Percentiles rank a stretch among this genome's conserved stretches.
Conservation (phyloP, 2,113 vertebrate species). For the Daubentonia madagascariensis region DNA sequence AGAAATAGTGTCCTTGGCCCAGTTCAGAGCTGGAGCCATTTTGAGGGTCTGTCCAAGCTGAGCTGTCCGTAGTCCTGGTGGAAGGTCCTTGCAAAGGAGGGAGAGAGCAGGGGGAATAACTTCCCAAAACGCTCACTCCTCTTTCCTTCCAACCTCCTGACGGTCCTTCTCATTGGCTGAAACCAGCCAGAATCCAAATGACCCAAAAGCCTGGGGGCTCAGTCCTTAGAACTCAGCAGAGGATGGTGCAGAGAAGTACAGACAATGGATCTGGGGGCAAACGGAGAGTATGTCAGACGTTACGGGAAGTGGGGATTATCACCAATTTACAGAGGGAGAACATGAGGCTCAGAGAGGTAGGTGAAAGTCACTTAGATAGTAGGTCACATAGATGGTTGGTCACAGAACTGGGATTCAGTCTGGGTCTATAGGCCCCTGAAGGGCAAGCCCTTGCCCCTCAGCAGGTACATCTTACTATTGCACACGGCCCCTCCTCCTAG, state of each 20-base stretch:
- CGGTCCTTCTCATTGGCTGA: neutral
- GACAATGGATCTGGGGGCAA: neutral
- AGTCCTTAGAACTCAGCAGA: neutral
- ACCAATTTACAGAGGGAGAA: neutral
- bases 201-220: neutral
- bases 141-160: neutral
- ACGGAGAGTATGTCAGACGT: neutral
- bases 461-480: neutral
- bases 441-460: neutral
- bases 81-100: neutral
- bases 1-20: neutral
- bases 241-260: neutral
- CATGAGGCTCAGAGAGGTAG: neutral
- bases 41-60: neutral
- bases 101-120: neutral
- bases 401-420: neutral
- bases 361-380: neutral
- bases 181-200: neutral
- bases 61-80: neutral
- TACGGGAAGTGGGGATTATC: too few species aligned
- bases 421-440: neutral
- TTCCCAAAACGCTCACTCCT: neutral
- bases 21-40: neutral
- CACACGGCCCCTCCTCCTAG: fast-evolving
- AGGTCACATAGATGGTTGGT: neutral